These are phyloP conservation scores for Crotalus tigris DNA, from an alignment of 2,113 vertebrate species.

Conservation along the genomic window DNA sequence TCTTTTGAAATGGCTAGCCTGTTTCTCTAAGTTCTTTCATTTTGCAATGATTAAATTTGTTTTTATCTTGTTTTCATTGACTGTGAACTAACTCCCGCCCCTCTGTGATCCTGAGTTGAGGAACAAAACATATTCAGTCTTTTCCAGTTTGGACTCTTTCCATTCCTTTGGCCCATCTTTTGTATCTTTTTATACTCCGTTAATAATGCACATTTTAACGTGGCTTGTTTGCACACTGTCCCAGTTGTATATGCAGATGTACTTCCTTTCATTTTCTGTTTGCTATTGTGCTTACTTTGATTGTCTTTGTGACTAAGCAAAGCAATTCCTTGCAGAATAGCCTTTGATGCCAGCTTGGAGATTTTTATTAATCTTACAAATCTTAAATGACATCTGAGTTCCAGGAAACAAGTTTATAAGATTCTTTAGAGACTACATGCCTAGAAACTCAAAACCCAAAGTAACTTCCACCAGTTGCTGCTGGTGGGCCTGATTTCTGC, in stretches of 20 bases:
- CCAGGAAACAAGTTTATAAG: constrained; percentile 13
- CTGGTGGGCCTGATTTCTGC: background rate
- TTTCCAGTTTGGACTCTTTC: background rate
- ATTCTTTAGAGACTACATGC: constrained; percentile 6
- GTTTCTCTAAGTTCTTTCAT: background rate
- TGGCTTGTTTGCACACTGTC: background rate
- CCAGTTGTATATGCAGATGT: background rate
- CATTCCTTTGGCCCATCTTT: background rate
- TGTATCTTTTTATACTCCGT: constrained; percentile 16
- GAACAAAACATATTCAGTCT: background rate
- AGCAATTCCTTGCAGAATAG: constrained; percentile 24
- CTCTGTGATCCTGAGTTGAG: background rate
- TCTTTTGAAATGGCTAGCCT: background rate
- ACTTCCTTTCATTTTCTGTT: constrained; percentile 18
- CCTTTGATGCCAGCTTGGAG: constrained; percentile 21
- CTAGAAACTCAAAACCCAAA: constrained; percentile 13
- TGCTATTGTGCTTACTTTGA: constrained; percentile 13
- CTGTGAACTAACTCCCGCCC: background rate
- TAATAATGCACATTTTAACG: background rate
- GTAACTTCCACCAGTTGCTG: background rate
- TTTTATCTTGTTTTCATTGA: background rate
- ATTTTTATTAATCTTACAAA: constrained; percentile 34
- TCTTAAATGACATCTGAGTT: background rate
- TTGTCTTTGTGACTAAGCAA: constrained; percentile 16
- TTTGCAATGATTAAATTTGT: background rate